These are phyloP conservation scores for Archips crataeganus DNA, from an alignment of 2,888 invertebrate genomes.

Conservation along the genomic window DNA sequence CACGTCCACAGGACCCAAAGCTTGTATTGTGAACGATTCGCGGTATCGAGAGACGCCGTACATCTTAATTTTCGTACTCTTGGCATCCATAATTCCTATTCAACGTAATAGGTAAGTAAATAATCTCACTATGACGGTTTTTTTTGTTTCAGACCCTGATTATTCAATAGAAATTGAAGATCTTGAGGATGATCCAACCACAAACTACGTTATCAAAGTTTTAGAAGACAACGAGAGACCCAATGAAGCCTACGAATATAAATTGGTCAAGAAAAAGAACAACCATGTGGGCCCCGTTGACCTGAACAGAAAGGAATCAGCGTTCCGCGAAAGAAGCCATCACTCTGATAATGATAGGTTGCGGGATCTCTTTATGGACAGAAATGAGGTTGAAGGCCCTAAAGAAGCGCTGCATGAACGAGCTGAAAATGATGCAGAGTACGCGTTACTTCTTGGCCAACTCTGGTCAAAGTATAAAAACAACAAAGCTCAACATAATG, in stretches of 20 bases:
- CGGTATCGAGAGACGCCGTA: not conserved
- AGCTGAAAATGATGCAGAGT: slow-evolving; percentile 80
- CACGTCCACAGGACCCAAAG: not conserved
- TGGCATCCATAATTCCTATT: not conserved
- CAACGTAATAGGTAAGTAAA: not conserved
- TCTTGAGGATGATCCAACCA: slow-evolving; percentile 65
- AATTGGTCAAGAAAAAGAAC: slow-evolving; percentile 81
- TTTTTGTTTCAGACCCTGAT: slow-evolving; percentile 65
- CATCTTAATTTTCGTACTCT: not conserved
- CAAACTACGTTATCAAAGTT: slow-evolving; percentile 73
- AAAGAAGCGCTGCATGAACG: slow-evolving; percentile 59
- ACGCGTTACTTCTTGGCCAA: slow-evolving; percentile 82
- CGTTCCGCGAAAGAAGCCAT: slow-evolving; percentile 77
- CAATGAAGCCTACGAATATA: slow-evolving; percentile 85
- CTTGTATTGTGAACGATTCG: not conserved
- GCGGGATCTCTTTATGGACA: slow-evolving; percentile 73
- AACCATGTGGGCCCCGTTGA: slow-evolving; percentile 53
- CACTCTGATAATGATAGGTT: slow-evolving; percentile 75
- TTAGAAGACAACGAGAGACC: slow-evolving; percentile 75
- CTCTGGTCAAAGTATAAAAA: slow-evolving; percentile 86
- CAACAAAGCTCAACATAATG: slow-evolving; percentile 69
- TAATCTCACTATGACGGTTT: not conserved
- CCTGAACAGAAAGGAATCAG: slow-evolving; percentile 67
- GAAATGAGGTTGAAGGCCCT: slow-evolving; percentile 65
- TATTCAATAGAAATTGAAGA: slow-evolving; percentile 72